Percentiles rank a stretch among this genome's conserved stretches.
phyloP scores from a whole-genome alignment of 2,797 vertebrate species.

The Jordanella pulchra region DNA sequence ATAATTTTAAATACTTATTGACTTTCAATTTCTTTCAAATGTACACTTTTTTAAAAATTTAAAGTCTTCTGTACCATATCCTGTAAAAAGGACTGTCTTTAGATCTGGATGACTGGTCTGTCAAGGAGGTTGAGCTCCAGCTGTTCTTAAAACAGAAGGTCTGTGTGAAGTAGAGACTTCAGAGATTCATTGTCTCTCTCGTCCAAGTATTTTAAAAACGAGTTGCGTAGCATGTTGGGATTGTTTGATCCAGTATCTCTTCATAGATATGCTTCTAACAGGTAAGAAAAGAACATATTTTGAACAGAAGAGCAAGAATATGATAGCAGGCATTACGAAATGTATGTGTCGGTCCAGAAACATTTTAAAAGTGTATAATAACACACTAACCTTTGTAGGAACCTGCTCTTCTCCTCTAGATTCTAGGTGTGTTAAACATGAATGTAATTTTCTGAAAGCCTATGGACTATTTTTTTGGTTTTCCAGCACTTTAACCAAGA shows the following conservation, averaged over 20 bases:
- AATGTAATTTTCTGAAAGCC: slow-evolving; percentile 7
- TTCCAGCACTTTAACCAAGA: too few relatives aligned
- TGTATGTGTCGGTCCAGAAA: background rate
- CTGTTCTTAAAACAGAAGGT: background rate
- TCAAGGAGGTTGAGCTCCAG: background rate
- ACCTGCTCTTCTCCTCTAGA: background rate
- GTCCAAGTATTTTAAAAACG: background rate
- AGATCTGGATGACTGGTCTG: background rate
- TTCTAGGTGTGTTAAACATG: background rate
- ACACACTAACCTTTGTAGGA: slow-evolving; percentile 31
- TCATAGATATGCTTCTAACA: slow-evolving; percentile 34
- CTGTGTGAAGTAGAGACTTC: slow-evolving; percentile 3
- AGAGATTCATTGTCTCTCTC: background rate
- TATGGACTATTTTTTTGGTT: too few relatives aligned
- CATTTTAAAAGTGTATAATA: background rate
- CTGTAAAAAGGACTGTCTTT: slow-evolving; percentile 3
- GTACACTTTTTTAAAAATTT: background rate
- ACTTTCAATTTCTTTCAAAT: background rate
- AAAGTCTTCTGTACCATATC: background rate
- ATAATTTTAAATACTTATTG: background rate
- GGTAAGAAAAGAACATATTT: background rate
- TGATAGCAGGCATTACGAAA: background rate
- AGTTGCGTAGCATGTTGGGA: background rate
- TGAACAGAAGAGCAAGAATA: background rate
- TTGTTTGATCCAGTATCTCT: slow-evolving; percentile 22